Evolutionary conservation across 2,113 vertebrate genomes (phyloP), one percentile per base, ranked within the genome.

Genomic region (Macrotis lagotis): DNA sequence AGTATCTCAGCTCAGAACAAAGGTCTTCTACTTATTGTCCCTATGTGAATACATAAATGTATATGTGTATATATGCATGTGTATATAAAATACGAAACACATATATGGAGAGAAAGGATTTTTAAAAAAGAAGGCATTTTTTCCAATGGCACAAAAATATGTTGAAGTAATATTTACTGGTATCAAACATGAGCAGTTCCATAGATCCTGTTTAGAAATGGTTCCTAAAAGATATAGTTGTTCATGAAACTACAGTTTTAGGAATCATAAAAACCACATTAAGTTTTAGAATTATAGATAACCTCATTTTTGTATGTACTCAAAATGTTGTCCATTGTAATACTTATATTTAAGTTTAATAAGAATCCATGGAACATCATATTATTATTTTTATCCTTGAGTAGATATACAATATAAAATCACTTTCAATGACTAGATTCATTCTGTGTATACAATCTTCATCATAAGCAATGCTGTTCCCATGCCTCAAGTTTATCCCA

Each of bases 401-500:
- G 66, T 93, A 89, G 8, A 51, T 93, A 95, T 94, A 88, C 91
- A 93, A 91, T 91, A 93, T 53, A 88, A 48, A 91, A 91, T 92
- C 44, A 47, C 44, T 26, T 50, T 44, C 94, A 48, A 88, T 92
- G 24, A 2, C 2, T 1, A 0, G 22, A 74, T 94, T 91, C 96
- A 26, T 94, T 95, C 51, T 89, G n/a, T 91, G 93, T 96, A 74
- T 91, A 93, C 74, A 92, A 92, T 95, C 93, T 96, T 48, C 83
- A 90, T 95, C 93, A 96, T 48, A 94, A 66, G n/a, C n/a, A 0
- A 0, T 94, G 83, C 92, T 97, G 31, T 94, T 92, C 92, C 22
- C 48, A 93, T 96, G 48, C 37, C 14, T 0, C 90, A 95, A 96
- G 91, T 97, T 96, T 90, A 98, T 91, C 91, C 92, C 92, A 96